Evolutionary conservation across 2,113 vertebrate species (phyloP), one percentile per base, ranked within the genome.

Genomic region (Paramisgurnus dabryanus): DNA sequence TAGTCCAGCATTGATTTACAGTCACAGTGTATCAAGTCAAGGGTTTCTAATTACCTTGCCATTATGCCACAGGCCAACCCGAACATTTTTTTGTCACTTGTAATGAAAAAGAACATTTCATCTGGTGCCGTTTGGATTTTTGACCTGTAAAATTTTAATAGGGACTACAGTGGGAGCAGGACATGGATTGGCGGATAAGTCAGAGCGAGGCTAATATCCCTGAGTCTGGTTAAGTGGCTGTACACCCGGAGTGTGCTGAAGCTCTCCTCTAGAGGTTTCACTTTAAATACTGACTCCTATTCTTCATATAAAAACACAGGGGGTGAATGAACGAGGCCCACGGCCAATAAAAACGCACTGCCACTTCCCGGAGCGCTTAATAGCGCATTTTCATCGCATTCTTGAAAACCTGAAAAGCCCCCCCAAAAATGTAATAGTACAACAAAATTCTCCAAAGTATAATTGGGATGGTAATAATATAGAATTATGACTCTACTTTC

Each of bases 131-230:
- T 98, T 98, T 96, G 94, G 95, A 96, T 98, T 97, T 97, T 94
- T 98, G 96, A 98, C 96, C 96, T 98, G 96, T 97, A 95, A 97
- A 97, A 97, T 98, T 98, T 97, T 96, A 98, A 98, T 96, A 95
- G 92, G 94, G 90, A 95, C 89, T 93, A 94, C 93, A 93, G 92
- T 91, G 90, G 90, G 92, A 95, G 92, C 95, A 85, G 66, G 92
- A 89, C 95, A 92, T 94, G 95, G 95, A 96, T 96, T 98, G 94
- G 93, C 94, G 94, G 94, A 92, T 91, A 91, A 97, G 95, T 96
- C 95, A 94, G 90, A 86, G 91, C 93, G 94, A 94, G 95, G 95
- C 92, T 94, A 91, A 91, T 95, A 93, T 93, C 95, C 92, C 92
- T 92, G 92, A 94, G 92, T 95, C 90, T 93, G 95, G 91, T 96